These are phyloP conservation scores for Vesta saturnalis DNA, from an alignment of 2,888 invertebrate genomes.

Conservation along the genomic window DNA sequence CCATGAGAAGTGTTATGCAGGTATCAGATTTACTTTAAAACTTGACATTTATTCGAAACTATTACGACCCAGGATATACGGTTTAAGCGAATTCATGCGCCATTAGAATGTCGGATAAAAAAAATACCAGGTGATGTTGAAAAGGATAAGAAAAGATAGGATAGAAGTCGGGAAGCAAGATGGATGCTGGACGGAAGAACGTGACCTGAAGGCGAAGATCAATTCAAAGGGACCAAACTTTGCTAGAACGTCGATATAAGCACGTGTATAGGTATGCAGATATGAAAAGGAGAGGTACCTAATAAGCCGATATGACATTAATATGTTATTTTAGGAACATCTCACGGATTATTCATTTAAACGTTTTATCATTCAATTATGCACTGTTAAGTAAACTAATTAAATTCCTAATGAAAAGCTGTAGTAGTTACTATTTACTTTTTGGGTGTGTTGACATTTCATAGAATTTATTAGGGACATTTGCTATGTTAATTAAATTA, in stretches of 20 bases:
- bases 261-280: slow-evolving; percentile 48
- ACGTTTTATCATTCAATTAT: too few relatives aligned
- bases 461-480: slow-evolving; percentile 1
- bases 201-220: slow-evolving; percentile 51
- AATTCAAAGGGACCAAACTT: slow-evolving; percentile 39
- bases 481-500: slow-evolving; percentile 3
- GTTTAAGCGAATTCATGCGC: slow-evolving; percentile 33
- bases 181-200: slow-evolving; percentile 50
- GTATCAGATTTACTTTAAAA: slow-evolving; percentile 22
- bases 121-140: slow-evolving; percentile 41
- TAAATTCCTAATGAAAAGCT: background rate
- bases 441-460: background rate
- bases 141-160: slow-evolving; percentile 41
- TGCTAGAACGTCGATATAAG: slow-evolving; percentile 40
- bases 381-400: background rate
- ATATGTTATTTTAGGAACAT: slow-evolving; percentile 21
- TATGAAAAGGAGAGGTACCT: slow-evolving; percentile 38
- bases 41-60: slow-evolving; percentile 21
- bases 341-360: background rate
- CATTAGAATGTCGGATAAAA: slow-evolving; percentile 39
- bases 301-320: slow-evolving; percentile 18
- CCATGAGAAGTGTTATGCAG: slow-evolving; percentile 16
- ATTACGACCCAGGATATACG: slow-evolving; percentile 32
- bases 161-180: slow-evolving; percentile 42
- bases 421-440: too few relatives aligned